Evolutionary conservation across 2,797 vertebrate species (phyloP).

Genomic region (Staurois parvus): DNA sequence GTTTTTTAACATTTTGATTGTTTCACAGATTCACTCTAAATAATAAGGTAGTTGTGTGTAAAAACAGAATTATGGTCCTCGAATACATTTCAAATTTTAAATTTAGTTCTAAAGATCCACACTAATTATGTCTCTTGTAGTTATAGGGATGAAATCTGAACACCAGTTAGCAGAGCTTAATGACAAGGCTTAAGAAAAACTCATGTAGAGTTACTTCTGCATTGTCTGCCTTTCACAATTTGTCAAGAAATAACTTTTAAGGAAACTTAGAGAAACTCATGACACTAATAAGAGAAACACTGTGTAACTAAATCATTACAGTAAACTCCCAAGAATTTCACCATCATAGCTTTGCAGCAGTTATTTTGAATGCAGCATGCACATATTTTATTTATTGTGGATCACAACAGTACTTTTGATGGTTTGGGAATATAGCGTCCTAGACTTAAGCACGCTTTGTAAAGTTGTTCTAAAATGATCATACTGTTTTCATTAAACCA

Average conservation of each 20-base stretch:
- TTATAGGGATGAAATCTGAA: too few relatives aligned
- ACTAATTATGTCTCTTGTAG: too few relatives aligned
- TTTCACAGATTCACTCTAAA: too few relatives aligned
- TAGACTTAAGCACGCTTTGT: neutral
- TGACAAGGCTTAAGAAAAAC: neutral
- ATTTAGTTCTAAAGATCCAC: too few relatives aligned
- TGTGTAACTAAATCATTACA: neutral
- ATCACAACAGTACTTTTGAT: neutral
- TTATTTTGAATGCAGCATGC: neutral
- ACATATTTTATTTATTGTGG: constrained; percentile 16
- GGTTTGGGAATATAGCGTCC: neutral
- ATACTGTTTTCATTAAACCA: constrained; percentile 16
- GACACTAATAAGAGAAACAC: neutral
- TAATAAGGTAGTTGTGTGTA: too few relatives aligned
- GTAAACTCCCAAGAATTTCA: constrained; percentile 3
- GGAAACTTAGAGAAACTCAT: neutral
- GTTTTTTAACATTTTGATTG: too few relatives aligned
- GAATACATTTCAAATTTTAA: too few relatives aligned
- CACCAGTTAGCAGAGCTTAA: neutral
- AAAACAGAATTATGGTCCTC: too few relatives aligned
- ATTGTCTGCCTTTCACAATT: neutral
- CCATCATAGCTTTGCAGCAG: neutral
- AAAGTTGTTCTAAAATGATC: neutral
- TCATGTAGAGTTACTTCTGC: neutral
- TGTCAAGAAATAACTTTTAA: neutral